Percentiles rank a stretch among this genome's conserved stretches.
Conservation (phyloP, 2,888 invertebrate genomes). For the Lamellibrachia columna region DNA sequence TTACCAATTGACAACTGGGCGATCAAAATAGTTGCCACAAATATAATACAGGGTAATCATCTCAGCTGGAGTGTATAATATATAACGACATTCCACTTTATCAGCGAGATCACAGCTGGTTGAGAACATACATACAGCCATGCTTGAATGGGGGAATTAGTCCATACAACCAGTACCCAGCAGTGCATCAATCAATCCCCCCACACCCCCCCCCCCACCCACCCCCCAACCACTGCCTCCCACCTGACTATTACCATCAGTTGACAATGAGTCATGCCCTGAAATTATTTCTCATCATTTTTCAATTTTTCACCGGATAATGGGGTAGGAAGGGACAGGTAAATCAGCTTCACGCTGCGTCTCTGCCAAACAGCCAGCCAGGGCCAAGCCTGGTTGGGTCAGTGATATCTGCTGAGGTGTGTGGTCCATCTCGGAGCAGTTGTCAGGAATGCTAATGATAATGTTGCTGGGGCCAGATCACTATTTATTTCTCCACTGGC, state of each 20-base stretch:
- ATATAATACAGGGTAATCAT: too few relatives aligned
- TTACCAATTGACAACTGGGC: too few relatives aligned
- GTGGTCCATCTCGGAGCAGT: not conserved
- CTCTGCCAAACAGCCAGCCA: not conserved
- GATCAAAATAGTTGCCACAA: too few relatives aligned
- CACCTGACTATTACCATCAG: not conserved
- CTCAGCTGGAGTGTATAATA: too few relatives aligned
- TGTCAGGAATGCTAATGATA: not conserved
- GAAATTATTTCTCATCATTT: constrained; percentile 10
- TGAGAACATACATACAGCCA: not conserved
- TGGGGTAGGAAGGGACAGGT: not conserved
- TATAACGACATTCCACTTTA: too few relatives aligned
- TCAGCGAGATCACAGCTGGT: too few relatives aligned
- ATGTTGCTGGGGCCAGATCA: not conserved
- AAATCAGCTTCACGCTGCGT: not conserved
- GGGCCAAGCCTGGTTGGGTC: not conserved
- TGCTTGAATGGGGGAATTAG: not conserved
- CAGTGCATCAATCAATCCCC: not conserved
- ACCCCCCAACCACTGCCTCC: not conserved
- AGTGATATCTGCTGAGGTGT: not conserved
- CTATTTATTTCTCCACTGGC: too few relatives aligned
- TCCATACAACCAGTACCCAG: not conserved
- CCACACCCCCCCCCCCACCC: not conserved
- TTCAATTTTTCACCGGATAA: not conserved
- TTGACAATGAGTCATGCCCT: not conserved